Evolutionary conservation across 2,888 invertebrate species (phyloP), one percentile per base, ranked within the genome.

Genomic region (Epistrophe grossulariae): DNA sequence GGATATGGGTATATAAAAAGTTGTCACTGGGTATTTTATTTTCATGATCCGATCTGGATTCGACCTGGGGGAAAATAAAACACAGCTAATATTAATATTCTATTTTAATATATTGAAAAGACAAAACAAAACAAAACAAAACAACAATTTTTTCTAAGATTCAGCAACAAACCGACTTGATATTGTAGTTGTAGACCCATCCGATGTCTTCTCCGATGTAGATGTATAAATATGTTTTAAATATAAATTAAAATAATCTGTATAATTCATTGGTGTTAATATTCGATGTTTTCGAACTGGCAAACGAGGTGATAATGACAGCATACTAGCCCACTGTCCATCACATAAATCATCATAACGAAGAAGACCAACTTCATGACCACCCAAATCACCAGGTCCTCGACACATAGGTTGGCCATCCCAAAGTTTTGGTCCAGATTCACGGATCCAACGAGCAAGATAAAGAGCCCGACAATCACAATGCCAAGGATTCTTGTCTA

Each of bases 291-390:
- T 93, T 79, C 93, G 91, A 74, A 93, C 90, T 35, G 92, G 92
- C 62, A 93, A 89, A 50, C 92, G 91, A 59, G 92, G 93, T 48
- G 92, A 92, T 35, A 94, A 88, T 3, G 93, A 93, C 71, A 94
- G 91, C 95, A 96, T 95, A 88, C 95, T 95, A 31, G 95, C 95
- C 96, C 96, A 96, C 89, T 95, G 95, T 0, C 95, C 96, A 81
- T 95, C 95, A 90, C 96, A 96, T 9, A 96, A 94, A 89, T 95
- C 95, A 89, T 95, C 94, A 88, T 95, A 96, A 17, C 94, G 93
- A 90, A 94, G 91, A 57, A 93, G 91, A 31, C 93, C 93, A 40
- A 94, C 93, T 62, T 93, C 92, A 71, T 92, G 92, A 1, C 94
- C 94, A 31, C 94, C 94, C 13, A 94, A 91, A 88, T 93, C 93